Base-by-base conservation (phyloP, 2,797 vertebrate genomes). In the Carcharodon carcharias region DNA sequence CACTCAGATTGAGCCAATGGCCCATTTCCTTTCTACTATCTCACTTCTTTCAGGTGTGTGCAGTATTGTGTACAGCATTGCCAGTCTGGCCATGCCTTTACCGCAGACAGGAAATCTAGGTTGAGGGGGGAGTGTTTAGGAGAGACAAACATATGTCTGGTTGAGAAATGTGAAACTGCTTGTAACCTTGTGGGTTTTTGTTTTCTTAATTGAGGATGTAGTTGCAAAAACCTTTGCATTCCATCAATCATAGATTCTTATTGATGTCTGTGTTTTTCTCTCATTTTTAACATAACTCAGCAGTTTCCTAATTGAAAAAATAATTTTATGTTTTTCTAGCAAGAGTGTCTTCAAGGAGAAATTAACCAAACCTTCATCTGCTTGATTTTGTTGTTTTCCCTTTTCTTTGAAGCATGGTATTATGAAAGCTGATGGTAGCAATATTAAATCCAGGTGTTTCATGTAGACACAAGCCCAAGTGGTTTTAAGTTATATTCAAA, bases 21-120 rank as follows among this genome's bases (percentile, higher is more conserved):
- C 50, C 26, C 26, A 69, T 28, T 94, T 58, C 28, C 21, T 69
- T 94, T 50, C 23, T 4, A 26, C 9, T 65, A 67, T 65, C 50
- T 94, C 91, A n/a, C 91, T 92, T 93, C 56, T 35, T 23, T 93
- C 35, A 45, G 58, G 45, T 54, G 88, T 91, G 3, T 91, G 58
- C 4, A 16, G 54, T 91, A 45, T 21, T 85, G 21, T 45, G 40
- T 85, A 61, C 58, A 93, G 14, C 58, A 69, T 94, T 94, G n/a
- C 63, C 28, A 14, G 35, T 45, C 92, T 69, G 40, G n/a, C 40
- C 35, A 21, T 45, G 12, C 67, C 91, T 40, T 65, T 94, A 45
- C 92, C n/a, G n/a, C 92, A 94, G 92, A 94, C 92, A 69, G 92
- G 92, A 94, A 94, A 94, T 94, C 23, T 1, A 40, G 92, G 40